phyloP scores from a whole-genome alignment of 2,113 vertebrate species.

The Phaethornis superciliosus region DNA sequence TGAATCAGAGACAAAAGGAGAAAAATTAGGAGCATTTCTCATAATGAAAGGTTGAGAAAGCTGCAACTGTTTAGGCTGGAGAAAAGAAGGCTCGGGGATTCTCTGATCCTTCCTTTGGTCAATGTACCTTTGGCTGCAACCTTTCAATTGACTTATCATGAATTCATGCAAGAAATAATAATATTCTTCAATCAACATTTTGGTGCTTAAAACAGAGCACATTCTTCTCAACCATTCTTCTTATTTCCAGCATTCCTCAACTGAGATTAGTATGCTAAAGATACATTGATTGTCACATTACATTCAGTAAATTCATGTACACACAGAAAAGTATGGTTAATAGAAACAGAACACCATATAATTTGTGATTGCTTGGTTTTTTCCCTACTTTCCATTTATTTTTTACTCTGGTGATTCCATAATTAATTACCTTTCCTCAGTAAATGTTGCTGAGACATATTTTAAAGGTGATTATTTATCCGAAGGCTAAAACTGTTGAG shows the following conservation, averaged over 20 bases:
- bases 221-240: not conserved
- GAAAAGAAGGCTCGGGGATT: not conserved
- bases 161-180: not conserved
- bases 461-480: not conserved
- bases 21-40: not conserved
- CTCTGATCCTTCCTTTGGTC: not conserved
- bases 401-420: not conserved
- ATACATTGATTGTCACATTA: not conserved
- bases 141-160: not conserved
- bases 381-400: not conserved
- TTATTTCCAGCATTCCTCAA: not conserved
- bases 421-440: not conserved
- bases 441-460: not conserved
- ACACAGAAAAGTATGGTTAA: not conserved
- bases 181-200: not conserved
- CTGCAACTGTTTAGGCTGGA: not conserved
- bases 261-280: not conserved
- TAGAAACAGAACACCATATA: not conserved
- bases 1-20: not conserved
- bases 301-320: not conserved
- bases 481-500: not conserved
- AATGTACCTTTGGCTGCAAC: not conserved
- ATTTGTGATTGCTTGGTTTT: not conserved
- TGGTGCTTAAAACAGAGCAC: not conserved
- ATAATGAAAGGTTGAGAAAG: not conserved